Evolutionary conservation across 1,140 invertebrate genomes (phyloP), one percentile per base, ranked within the genome.

Genomic region (Meloidogyne floridensis): DNA sequence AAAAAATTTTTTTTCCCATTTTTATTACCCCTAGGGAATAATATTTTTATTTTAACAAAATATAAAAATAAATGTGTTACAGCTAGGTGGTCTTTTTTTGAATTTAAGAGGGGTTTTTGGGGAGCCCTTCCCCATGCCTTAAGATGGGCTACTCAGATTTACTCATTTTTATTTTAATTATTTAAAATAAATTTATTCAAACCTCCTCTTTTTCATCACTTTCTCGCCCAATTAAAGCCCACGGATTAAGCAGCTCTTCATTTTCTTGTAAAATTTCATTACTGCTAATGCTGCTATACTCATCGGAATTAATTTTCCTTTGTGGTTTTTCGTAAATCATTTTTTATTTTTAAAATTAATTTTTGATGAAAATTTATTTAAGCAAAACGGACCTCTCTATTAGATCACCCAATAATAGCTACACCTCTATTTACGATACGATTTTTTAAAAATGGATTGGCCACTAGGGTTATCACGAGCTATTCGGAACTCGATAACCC

Each of bases 141-240:
- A 32, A 32, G 32, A 32, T 32, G 32, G 32, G 32, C 32, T 32
- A 32, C 32, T 32, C 32, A 65, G n/a, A 65, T 18, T 18, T 65
- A n/a, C 5, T 15, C 5, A 15, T 59, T 47, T 47, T 47, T 6
- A 6, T 32, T 47, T 47, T 47, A 47, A 47, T 47, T 47, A 47
- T 47, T 47, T 8, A 59, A 65, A 65, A 65, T n/a, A n/a, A 32
- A 32, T 32, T 32, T 32, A 32, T 32, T 32, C 32, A n/a, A n/a
- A 65, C 59, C 59, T 65, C 59, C 7, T 65, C 59, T 65, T 65
- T 65, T 65, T 65, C 15, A 13, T 18, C 59, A 15, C 5, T 65
- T 65, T 65, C 59, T 65, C n/a, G 59, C 59, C 59, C 59, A 65
- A 65, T 65, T 65, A 65, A 65, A 7, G 15, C 59, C 59, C 59